These are phyloP conservation scores for Amazona guildingii DNA, from an alignment of 2,113 vertebrate genomes.

Conservation along the genomic window DNA sequence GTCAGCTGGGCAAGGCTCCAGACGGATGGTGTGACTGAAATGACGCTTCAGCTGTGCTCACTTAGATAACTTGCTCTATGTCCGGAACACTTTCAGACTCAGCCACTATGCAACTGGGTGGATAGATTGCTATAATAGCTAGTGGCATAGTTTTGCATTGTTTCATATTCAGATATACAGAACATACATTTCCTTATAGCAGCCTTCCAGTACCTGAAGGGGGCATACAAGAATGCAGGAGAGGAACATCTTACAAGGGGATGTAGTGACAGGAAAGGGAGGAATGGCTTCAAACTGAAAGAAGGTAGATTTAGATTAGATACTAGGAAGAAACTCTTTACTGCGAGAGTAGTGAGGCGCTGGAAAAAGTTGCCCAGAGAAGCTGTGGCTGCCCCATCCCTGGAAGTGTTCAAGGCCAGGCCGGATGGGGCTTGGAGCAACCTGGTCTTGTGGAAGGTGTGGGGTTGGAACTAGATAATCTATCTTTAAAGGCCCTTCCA, in stretches of 20 bases:
- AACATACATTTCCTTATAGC: neutral
- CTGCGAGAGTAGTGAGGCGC: neutral
- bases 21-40: neutral
- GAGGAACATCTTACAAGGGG: neutral
- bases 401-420: neutral
- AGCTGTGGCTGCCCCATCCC: neutral
- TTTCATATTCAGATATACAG: neutral
- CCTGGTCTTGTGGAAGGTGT: neutral
- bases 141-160: neutral
- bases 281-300: neutral
- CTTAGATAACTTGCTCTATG: neutral
- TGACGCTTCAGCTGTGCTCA: neutral
- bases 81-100: neutral
- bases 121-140: neutral
- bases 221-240: neutral
- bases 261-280: neutral
- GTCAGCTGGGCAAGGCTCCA: neutral
- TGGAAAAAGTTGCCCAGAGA: neutral
- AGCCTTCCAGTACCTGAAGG: neutral
- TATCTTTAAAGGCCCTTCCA: neutral
- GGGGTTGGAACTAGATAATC: neutral
- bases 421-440: neutral
- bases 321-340: neutral
- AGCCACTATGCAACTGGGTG: neutral
- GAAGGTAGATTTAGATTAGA: neutral